Evolutionary conservation across 2,113 vertebrate species (phyloP).

Genomic region (Oncorhynchus mykiss): DNA sequence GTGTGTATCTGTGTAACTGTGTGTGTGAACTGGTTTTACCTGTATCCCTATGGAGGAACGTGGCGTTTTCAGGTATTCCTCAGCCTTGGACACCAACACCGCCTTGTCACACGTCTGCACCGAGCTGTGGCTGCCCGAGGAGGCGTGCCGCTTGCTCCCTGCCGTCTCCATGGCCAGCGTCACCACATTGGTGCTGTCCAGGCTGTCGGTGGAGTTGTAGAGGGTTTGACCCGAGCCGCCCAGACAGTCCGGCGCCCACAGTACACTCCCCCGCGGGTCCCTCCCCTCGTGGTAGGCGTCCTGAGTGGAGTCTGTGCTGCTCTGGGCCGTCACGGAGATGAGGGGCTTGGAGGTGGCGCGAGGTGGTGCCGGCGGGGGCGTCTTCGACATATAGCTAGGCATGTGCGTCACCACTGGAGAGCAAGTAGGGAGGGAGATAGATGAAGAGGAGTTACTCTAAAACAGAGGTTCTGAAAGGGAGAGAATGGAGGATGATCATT

Average conservation of each 20-base stretch:
- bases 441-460: conserved; percentile 35
- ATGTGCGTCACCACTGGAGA: conserved; percentile 81
- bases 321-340: conserved; percentile 98
- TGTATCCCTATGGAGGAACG: conserved; percentile 95
- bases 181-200: conserved; percentile 96
- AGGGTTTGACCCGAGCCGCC: conserved; percentile 66
- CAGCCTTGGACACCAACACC: conserved; percentile 85
- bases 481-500: conserved; percentile 49
- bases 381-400: conserved; percentile 90
- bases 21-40: conserved; percentile 69
- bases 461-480: conserved; percentile 42
- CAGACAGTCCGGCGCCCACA: conserved; percentile 86
- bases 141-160: conserved; percentile 78
- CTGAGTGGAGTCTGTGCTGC: conserved; percentile 98
- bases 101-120: conserved; percentile 88
- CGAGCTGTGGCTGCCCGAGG: conserved; percentile 80
- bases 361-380: conserved; percentile 92
- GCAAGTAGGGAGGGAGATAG: conserved; percentile 40
- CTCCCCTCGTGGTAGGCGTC: conserved; percentile 93
- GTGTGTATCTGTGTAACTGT: neutral
- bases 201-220: conserved; percentile 93
- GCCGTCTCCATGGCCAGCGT: conserved; percentile 91
- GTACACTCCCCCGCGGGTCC: conserved; percentile 76
- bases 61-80: conserved; percentile 90
- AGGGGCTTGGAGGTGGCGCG: conserved; percentile 94